Conservation (phyloP, 1,140 invertebrate species). For the Homalodisca vitripennis region DNA sequence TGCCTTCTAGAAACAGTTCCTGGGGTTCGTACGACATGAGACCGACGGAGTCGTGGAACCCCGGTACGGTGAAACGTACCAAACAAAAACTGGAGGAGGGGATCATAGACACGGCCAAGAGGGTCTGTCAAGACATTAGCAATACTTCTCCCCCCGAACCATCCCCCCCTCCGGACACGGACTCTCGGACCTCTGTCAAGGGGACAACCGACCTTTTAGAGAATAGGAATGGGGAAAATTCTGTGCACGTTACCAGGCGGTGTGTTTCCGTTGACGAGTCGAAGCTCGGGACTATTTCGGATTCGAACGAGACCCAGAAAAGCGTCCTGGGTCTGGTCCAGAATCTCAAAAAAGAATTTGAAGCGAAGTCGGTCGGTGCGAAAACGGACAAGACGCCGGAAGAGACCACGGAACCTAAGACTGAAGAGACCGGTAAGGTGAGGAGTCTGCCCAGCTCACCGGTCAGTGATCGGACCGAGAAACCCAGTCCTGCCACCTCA, state of each 20-base stretch:
- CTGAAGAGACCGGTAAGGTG: constrained; percentile 38
- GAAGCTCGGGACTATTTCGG: constrained; percentile 3
- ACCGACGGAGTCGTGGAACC: constrained; percentile 56
- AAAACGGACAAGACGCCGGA: constrained; percentile 15
- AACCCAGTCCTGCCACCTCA: constrained; percentile 43
- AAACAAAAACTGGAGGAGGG: constrained; percentile 71
- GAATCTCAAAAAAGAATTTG: constrained; percentile 82
- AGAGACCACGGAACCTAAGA: constrained; percentile 24
- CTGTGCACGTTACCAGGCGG: constrained; percentile 27
- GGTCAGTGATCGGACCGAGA: constrained; percentile 52
- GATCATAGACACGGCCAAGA: constrained; percentile 40
- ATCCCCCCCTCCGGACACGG: too few species aligned
- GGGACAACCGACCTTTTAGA: constrained; percentile 60
- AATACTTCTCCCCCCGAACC: background rate
- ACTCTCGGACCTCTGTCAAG: constrained; percentile 52
- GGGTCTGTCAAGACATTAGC: constrained; percentile 38
- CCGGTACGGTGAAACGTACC: constrained; percentile 66
- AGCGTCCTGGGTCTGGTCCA: constrained; percentile 63
- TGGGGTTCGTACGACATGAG: constrained; percentile 71
- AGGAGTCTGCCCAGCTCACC: constrained; percentile 59
- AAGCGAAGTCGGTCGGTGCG: constrained; percentile 62
- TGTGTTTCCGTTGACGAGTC: constrained; percentile 36
- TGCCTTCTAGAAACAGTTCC: constrained; percentile 69
- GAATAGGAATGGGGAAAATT: constrained; percentile 37
- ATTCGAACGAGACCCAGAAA: constrained; percentile 22